These are phyloP conservation scores for Andinoacara biseriatus DNA, from an alignment of 2,113 vertebrate species.

Conservation along the genomic window DNA sequence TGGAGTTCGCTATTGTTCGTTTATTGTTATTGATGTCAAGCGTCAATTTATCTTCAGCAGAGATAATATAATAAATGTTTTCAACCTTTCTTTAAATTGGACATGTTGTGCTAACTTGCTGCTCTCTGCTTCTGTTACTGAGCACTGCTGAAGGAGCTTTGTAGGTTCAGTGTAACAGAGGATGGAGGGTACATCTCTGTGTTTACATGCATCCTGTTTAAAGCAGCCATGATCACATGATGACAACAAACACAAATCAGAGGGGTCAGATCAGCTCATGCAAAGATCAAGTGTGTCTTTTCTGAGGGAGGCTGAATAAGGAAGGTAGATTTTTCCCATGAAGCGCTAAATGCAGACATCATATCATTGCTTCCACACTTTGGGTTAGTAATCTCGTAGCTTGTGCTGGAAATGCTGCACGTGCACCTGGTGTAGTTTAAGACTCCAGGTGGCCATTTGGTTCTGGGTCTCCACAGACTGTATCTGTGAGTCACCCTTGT, in stretches of 20 bases:
- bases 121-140: neutral
- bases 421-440: neutral
- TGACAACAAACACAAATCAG: neutral
- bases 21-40: neutral
- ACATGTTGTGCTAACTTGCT: neutral
- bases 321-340: neutral
- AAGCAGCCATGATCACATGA: neutral
- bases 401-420: neutral
- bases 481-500: neutral
- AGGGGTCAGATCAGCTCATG: neutral
- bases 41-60: neutral
- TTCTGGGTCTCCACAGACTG: neutral
- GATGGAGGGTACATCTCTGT: no score
- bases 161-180: no score
- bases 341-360: neutral
- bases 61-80: fast-evolving
- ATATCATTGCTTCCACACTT: neutral
- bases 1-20: neutral
- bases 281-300: neutral
- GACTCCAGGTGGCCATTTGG: neutral
- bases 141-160: neutral
- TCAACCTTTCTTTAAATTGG: fast-evolving
- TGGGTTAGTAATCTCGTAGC: neutral
- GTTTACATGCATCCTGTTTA: neutral
- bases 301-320: no score